Percentiles rank a stretch among this genome's conserved stretches.
These are phyloP conservation scores for Cephus cinctus DNA, from an alignment of 1,140 invertebrate species.

Conservation along the genomic window DNA sequence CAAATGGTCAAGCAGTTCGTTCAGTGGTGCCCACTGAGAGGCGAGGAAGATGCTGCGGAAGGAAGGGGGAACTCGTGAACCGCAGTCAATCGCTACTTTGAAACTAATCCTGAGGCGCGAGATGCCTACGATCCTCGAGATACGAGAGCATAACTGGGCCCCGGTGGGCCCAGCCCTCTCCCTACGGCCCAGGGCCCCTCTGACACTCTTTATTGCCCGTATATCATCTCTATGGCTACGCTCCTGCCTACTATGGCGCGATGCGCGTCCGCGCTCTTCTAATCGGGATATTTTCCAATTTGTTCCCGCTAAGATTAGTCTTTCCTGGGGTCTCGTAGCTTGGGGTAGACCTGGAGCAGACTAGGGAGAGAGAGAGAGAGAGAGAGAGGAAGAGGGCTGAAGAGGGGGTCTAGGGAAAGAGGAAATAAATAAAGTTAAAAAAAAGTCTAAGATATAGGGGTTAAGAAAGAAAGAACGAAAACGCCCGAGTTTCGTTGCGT, in stretches of 20 bases:
- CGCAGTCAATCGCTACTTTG: constrained; percentile 23
- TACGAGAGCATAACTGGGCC: constrained; percentile 8
- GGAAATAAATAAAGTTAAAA: too few relatives aligned
- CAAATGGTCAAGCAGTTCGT: neutral
- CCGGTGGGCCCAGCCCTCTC: neutral
- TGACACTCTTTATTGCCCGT: constrained; percentile 31
- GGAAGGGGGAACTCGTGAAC: neutral
- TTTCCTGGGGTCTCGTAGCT: too few relatives aligned
- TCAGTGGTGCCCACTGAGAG: neutral
- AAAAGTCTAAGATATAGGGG: neutral
- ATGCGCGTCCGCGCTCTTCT: neutral
- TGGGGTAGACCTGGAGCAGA: too few relatives aligned
- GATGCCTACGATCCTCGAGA: neutral
- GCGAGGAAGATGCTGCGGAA: neutral
- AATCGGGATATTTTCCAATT: constrained; percentile 3
- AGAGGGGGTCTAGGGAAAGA: too few relatives aligned
- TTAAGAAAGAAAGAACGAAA: neutral
- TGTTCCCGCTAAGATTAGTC: constrained; percentile 4
- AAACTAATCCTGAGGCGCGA: constrained; percentile 19
- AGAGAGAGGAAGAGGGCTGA: too few relatives aligned
- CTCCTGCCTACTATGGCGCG: neutral
- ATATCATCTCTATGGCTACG: constrained; percentile 22
- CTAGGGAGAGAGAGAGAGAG: too few relatives aligned
- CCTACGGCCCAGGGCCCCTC: constrained; percentile 9
- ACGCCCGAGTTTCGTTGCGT: neutral